Base-by-base conservation (phyloP, 1,140 invertebrate genomes). In the Musca vetustissima region DNA sequence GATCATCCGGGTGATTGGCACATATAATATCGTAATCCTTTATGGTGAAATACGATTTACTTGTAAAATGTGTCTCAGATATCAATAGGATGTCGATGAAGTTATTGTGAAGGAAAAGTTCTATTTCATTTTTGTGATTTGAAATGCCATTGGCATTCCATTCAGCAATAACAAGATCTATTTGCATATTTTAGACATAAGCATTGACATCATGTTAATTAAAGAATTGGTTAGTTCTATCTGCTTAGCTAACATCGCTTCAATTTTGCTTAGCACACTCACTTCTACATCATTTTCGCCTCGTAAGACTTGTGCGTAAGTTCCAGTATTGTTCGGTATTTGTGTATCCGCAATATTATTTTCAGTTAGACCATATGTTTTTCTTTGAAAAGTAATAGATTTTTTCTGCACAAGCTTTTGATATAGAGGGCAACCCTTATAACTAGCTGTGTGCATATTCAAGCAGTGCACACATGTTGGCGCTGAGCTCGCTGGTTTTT, bases 121-220 rank as follows among this genome's bases (percentile, higher is more conserved):
- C 50, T 48, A 66, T 66, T 70, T 70, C 69, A 17, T 61, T 50
- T 14, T 11, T 14, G 13, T 69, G 59, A 17, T 47, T 55, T 19
- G 48, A 52, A 55, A 65, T 49, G n/a, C 49, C 68, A 65, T 69
- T 69, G 48, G 61, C 68, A 57, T 69, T 69, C 68, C 68, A 69
- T 57, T 59, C 55, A 9, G 53, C 64, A 61, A 57, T 66, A 15
- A 8, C 24, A 14, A 70, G 43, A n/a, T 61, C 19, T 66, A 61
- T 8, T 70, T 59, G 47, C 55, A 67, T 70, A 67, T 4, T 67
- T 70, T 67, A 14, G 13, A 52, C 6, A 67, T 59, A 32, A 70
- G 21, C 2, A 36, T 3, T 7, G 13, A 22, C 32, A 67, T n/a
- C n/a, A n/a, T 50, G 15, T 6, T 66, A 1, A 65, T 49, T 49